Conservation (phyloP, 2,888 invertebrate genomes). For the Luffia ferchaultella region DNA sequence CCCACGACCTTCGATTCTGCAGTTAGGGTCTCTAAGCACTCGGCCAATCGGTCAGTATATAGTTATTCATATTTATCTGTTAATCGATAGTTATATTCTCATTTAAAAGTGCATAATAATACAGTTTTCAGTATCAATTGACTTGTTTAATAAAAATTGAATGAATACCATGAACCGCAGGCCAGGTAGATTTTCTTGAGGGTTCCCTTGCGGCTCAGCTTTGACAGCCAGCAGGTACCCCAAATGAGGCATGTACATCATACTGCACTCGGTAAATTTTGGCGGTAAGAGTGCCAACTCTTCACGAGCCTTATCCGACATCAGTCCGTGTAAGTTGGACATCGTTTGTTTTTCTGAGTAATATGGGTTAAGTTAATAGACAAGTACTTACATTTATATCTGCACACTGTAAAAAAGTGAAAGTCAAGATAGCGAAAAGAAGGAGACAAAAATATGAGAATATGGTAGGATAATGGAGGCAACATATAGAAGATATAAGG, state of each 20-base stretch:
- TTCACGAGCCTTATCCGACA: slow-evolving; percentile 75
- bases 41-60: no score
- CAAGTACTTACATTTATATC: not conserved
- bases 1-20: no score
- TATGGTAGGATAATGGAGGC: no score
- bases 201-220: slow-evolving; percentile 54
- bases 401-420: no score
- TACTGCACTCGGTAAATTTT: slow-evolving; percentile 71
- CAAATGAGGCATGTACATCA: slow-evolving; percentile 77
- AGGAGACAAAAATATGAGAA: no score
- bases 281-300: slow-evolving; percentile 74
- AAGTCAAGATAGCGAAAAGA: no score
- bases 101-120: no score
- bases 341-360: slow-evolving; percentile 73
- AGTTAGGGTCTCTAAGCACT: no score
- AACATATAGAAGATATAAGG: no score
- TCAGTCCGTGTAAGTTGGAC: slow-evolving; percentile 73
- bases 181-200: slow-evolving; percentile 68
- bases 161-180: slow-evolving; percentile 79
- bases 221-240: slow-evolving; percentile 83
- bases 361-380: not conserved
- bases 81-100: not conserved
- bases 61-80: not conserved
- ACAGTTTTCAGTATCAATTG: no score
- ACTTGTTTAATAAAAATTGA: slow-evolving; percentile 1